These are phyloP conservation scores for Trinectes maculatus DNA, from an alignment of 2,113 vertebrate genomes.

Conservation along the genomic window DNA sequence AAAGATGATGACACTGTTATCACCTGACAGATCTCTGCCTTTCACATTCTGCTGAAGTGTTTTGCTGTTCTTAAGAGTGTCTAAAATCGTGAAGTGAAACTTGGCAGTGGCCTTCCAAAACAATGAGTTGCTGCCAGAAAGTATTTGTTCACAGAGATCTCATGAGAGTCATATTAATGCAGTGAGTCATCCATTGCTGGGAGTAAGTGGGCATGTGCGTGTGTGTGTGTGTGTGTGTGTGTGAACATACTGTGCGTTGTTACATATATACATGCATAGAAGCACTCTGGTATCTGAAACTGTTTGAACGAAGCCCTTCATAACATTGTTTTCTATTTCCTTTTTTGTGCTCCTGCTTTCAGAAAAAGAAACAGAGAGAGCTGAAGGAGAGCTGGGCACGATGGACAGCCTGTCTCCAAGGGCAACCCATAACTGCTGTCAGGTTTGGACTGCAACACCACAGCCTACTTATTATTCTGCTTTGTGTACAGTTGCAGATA, in stretches of 20 bases:
- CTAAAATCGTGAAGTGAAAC: conserved; percentile 44
- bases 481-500: conserved; percentile 40
- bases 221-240: background rate
- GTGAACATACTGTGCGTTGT: conserved; percentile 12
- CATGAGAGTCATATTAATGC: conserved; percentile 17
- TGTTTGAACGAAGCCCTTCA: conserved; percentile 11
- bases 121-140: conserved; percentile 27
- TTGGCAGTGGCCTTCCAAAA: conserved; percentile 31
- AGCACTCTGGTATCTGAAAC: conserved; percentile 3
- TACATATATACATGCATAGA: conserved; percentile 7
- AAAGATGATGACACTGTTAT: conserved; percentile 19
- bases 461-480: conserved; percentile 47
- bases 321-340: conserved; percentile 24
- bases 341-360: conserved; percentile 44
- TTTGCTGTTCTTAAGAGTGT: background rate
- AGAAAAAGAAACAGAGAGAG: conserved; percentile 81
- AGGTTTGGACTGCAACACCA: conserved; percentile 72
- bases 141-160: conserved; percentile 16
- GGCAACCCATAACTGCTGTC: conserved; percentile 81
- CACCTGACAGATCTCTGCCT: background rate
- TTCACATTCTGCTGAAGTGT: conserved; percentile 5
- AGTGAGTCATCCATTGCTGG: conserved; percentile 45
- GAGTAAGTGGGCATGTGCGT: conserved; percentile 19
- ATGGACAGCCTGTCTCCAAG: conserved; percentile 82
- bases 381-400: conserved; percentile 81